These are phyloP conservation scores for Tetranychus piercei DNA, from an alignment of 2,888 invertebrate species.

Conservation along the genomic window DNA sequence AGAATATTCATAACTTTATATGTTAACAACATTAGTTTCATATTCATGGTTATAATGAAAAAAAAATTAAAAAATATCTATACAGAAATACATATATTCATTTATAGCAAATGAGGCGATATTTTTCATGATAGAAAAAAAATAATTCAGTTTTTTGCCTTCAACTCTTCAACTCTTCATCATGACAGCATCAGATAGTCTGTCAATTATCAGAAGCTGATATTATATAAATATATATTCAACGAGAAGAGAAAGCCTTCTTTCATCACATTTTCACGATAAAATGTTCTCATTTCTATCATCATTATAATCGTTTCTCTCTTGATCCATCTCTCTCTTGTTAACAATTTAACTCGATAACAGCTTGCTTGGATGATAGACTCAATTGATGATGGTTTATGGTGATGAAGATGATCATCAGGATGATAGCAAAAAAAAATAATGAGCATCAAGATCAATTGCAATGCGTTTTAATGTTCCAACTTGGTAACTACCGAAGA, in stretches of 20 bases:
- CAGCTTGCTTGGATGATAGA: neutral
- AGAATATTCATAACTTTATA: neutral
- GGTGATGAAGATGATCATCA: neutral
- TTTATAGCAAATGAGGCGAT: neutral
- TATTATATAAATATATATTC: neutral
- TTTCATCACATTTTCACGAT: neutral
- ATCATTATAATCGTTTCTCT: neutral
- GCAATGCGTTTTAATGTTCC: neutral
- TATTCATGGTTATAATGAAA: neutral
- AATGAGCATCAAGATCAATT: neutral
- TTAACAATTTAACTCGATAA: neutral
- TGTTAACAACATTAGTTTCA: neutral
- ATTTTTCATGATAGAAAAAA: too few species aligned
- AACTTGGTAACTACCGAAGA: neutral
- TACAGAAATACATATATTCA: neutral
- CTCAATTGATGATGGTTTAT: neutral
- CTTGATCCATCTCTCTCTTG: neutral
- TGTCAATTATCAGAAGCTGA: neutral
- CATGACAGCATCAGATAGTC: neutral
- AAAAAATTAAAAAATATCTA: neutral
- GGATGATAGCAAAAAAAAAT: neutral
- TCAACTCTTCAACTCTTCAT: neutral
- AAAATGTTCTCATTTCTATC: neutral
- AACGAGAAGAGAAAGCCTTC: neutral
- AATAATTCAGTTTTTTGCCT: too few species aligned